Percentiles rank a stretch among this genome's conserved stretches.
phyloP scores from a whole-genome alignment of 1,140 invertebrate genomes.

The Caerostris darwini region DNA sequence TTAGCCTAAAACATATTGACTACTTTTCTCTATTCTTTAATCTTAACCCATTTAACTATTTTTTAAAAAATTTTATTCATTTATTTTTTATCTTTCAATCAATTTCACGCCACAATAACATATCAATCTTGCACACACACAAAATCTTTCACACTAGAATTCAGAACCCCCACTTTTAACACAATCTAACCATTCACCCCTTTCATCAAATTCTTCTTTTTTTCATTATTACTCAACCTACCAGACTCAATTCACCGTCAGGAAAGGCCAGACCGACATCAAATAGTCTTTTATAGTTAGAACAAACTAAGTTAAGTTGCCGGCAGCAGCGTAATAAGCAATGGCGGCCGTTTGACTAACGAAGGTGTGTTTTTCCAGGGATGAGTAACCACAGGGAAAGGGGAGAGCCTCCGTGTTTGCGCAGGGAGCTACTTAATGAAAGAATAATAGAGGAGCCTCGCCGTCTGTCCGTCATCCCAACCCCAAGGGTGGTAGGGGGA shows the following conservation, averaged over 20 bases:
- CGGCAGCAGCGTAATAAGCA: background rate
- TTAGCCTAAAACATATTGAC: too few relatives aligned
- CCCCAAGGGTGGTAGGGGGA: background rate
- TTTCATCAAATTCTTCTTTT: background rate
- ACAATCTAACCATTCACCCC: background rate
- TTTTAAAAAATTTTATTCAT: too few relatives aligned
- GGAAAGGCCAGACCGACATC: background rate
- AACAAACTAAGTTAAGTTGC: slow-evolving; percentile 9
- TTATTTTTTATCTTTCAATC: too few relatives aligned
- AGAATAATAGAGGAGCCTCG: slow-evolving; percentile 61
- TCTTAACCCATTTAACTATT: too few relatives aligned
- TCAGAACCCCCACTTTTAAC: too few relatives aligned
- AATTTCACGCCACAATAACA: too few relatives aligned
- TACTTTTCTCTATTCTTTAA: too few relatives aligned
- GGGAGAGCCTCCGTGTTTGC: slow-evolving; percentile 26
- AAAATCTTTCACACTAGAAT: too few relatives aligned
- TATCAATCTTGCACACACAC: too few relatives aligned
- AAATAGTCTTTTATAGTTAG: slow-evolving; percentile 20
- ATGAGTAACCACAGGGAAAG: slow-evolving; percentile 38
- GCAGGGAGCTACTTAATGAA: slow-evolving; percentile 52
- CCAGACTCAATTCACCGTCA: background rate
- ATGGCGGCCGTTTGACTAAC: slow-evolving; percentile 9
- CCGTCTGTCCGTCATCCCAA: background rate
- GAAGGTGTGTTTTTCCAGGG: slow-evolving; percentile 54
- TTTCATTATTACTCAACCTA: background rate